These are phyloP conservation scores for Pinna nobilis DNA, from an alignment of 1,140 invertebrate genomes.

Conservation along the genomic window DNA sequence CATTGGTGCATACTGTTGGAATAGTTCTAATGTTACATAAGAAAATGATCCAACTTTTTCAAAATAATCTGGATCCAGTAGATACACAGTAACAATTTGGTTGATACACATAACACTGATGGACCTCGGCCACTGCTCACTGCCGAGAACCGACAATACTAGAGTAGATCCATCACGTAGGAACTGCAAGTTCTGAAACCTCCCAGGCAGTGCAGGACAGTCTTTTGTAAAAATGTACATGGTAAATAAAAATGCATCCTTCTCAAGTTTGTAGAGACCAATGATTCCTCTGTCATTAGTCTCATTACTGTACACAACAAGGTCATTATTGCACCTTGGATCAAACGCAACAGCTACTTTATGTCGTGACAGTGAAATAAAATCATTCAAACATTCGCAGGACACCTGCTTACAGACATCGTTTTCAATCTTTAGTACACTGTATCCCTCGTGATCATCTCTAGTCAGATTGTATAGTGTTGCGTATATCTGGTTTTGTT, in stretches of 20 bases:
- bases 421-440: constrained; percentile 21
- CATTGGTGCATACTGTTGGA: constrained; percentile 35
- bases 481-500: constrained; percentile 36
- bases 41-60: constrained; percentile 33
- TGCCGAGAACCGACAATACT: constrained; percentile 33
- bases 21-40: constrained; percentile 23
- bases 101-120: constrained; percentile 16
- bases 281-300: constrained; percentile 29
- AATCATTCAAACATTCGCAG: constrained; percentile 30
- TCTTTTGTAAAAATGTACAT: constrained; percentile 34
- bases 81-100: constrained; percentile 31
- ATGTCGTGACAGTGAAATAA: constrained; percentile 21
- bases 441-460: constrained; percentile 28
- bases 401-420: neutral
- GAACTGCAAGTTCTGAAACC: constrained; percentile 41
- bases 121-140: neutral
- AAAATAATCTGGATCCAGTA: constrained; percentile 32
- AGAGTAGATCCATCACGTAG: constrained; percentile 33
- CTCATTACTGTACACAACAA: constrained; percentile 30
- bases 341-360: constrained; percentile 33
- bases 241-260: constrained; percentile 34
- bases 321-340: constrained; percentile 26
- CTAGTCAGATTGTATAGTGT: constrained; percentile 28
- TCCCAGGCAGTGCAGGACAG: constrained; percentile 29
- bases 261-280: constrained; percentile 32